phyloP scores from a whole-genome alignment of 2,888 invertebrate genomes.

The Vanessa cardui region DNA sequence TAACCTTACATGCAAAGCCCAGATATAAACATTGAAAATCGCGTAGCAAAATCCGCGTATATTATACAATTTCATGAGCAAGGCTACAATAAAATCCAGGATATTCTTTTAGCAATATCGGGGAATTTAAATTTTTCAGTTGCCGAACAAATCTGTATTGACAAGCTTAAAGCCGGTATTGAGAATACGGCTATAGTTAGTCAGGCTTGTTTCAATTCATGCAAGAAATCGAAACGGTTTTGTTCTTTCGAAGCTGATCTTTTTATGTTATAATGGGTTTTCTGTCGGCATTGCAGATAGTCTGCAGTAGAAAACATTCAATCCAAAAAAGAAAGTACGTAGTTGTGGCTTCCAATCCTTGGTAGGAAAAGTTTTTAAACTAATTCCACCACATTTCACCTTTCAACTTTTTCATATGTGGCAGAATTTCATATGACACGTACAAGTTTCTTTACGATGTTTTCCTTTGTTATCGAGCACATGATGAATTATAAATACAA shows the following conservation, averaged over 20 bases:
- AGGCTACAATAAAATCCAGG: conserved; percentile 38
- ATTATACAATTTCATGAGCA: conserved; percentile 14
- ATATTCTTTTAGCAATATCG: conserved; percentile 47
- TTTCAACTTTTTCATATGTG: too few species aligned
- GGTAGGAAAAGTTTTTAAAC: too few species aligned
- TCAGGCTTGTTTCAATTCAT: conserved; percentile 34
- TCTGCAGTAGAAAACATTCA: conserved; percentile 4
- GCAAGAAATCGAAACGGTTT: conserved; percentile 38
- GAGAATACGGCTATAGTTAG: conserved; percentile 17
- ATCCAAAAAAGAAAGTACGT: not conserved
- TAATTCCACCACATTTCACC: too few species aligned
- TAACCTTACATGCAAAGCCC: not conserved
- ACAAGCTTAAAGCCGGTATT: conserved; percentile 34
- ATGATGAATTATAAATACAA: too few species aligned
- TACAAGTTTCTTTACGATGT: too few species aligned
- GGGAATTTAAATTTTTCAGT: conserved; percentile 54
- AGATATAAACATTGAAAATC: conserved; percentile 15
- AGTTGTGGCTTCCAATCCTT: too few species aligned
- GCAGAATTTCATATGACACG: too few species aligned
- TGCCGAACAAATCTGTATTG: conserved; percentile 52
- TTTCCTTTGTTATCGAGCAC: too few species aligned
- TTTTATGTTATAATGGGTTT: conserved; percentile 14
- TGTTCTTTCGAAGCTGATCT: conserved; percentile 25
- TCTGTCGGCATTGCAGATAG: conserved; percentile 9
- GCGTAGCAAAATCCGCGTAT: not conserved